Evolutionary conservation across 2,888 invertebrate species (phyloP).

Genomic region (Harpagoxenus sublaevis): DNA sequence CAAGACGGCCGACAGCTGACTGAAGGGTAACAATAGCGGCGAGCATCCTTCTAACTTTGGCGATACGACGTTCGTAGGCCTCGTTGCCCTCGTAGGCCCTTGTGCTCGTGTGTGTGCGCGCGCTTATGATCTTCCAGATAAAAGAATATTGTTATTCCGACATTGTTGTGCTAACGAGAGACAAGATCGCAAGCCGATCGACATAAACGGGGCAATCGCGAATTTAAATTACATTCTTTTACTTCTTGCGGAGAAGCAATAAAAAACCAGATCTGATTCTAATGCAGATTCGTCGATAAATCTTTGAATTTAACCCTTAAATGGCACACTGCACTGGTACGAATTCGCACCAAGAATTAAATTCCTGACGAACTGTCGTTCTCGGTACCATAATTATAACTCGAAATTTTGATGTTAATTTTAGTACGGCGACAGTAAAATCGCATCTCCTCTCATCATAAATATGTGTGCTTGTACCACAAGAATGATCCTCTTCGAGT

Average conservation of each 20-base stretch:
- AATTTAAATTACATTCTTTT: not conserved
- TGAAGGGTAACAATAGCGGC: slow-evolving; percentile 54
- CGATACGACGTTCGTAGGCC: not conserved
- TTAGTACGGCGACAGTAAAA: not conserved
- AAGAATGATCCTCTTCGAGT: not conserved
- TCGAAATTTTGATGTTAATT: not conserved
- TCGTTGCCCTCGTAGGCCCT: not conserved
- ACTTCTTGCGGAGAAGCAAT: not conserved
- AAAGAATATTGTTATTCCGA: slow-evolving; percentile 62
- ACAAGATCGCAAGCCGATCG: not conserved
- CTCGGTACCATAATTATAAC: not conserved
- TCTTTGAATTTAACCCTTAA: not conserved
- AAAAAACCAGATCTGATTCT: not conserved
- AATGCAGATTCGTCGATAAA: not conserved
- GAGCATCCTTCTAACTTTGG: slow-evolving; percentile 65
- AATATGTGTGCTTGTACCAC: not conserved
- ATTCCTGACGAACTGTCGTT: not conserved
- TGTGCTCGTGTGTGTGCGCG: slow-evolving; percentile 33
- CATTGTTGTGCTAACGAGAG: slow-evolving; percentile 21
- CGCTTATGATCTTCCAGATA: slow-evolving; percentile 66
- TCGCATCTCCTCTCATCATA: not conserved
- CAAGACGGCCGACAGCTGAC: slow-evolving; percentile 62
- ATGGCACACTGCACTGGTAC: too few relatives aligned
- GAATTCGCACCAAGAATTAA: too few relatives aligned
- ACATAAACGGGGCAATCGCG: not conserved